phyloP scores from a whole-genome alignment of 1,140 invertebrate species.

The Gonioctena quinquepunctata region DNA sequence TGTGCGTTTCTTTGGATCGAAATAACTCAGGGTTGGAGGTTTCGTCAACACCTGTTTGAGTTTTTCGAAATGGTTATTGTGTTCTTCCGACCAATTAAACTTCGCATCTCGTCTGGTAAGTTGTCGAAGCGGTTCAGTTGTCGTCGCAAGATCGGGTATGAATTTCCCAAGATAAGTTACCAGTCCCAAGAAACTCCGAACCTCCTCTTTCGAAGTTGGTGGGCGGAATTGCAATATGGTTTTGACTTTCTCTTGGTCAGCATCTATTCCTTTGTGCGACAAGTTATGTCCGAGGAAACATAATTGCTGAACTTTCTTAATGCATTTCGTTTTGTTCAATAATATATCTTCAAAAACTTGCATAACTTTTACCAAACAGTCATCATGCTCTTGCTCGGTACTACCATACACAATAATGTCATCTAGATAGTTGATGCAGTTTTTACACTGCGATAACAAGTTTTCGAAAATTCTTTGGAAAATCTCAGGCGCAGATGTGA shows the following conservation, averaged over 20 bases:
- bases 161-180: slow-evolving; percentile 37
- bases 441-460: slow-evolving; percentile 8
- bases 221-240: slow-evolving; percentile 15
- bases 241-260: slow-evolving; percentile 24
- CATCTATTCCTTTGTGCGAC: slow-evolving; percentile 26
- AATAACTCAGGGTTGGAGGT: no score
- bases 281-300: slow-evolving; percentile 33
- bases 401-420: slow-evolving; percentile 20
- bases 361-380: slow-evolving; percentile 12
- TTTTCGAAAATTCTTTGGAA: slow-evolving; percentile 24
- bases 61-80: no score
- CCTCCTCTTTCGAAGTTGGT: slow-evolving; percentile 34
- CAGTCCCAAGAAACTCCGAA: slow-evolving; percentile 29
- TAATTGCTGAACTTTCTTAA: no score
- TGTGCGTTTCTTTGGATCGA: no score
- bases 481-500: slow-evolving; percentile 27
- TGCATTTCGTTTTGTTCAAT: slow-evolving; percentile 42
- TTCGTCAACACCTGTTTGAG: no score
- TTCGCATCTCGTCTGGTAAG: slow-evolving; percentile 28
- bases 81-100: slow-evolving; percentile 29
- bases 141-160: slow-evolving; percentile 29
- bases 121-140: slow-evolving; percentile 32
- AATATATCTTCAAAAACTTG: slow-evolving; percentile 28
- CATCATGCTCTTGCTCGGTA: slow-evolving; percentile 20
- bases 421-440: slow-evolving; percentile 27